These are phyloP conservation scores for Metallyticus violacea DNA, from an alignment of 2,888 invertebrate genomes.

Conservation along the genomic window DNA sequence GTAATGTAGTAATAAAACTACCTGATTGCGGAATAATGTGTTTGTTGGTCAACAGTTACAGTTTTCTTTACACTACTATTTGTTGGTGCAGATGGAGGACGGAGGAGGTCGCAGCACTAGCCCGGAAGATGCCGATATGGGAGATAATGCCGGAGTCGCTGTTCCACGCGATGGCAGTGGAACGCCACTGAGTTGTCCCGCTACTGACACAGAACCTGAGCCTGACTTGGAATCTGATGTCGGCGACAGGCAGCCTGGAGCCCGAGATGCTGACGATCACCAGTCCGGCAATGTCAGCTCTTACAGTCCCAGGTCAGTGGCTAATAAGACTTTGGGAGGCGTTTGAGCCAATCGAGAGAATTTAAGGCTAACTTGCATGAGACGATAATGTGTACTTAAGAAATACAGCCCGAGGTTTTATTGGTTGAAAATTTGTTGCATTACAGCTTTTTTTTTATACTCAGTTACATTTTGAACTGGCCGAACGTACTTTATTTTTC, in stretches of 20 bases:
- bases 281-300: neutral
- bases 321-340: too few species aligned
- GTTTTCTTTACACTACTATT: neutral
- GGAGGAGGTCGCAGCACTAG: slow-evolving; percentile 17
- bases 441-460: too few species aligned
- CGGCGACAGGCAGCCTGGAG: slow-evolving; percentile 17
- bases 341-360: too few species aligned
- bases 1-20: too few species aligned
- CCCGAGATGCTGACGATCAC: neutral
- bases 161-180: slow-evolving; percentile 32
- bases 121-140: slow-evolving; percentile 35
- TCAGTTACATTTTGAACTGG: too few species aligned
- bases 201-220: slow-evolving; percentile 33
- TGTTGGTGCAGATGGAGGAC: neutral
- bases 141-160: slow-evolving; percentile 14
- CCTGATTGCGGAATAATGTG: too few species aligned
- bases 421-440: too few species aligned
- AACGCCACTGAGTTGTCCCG: slow-evolving; percentile 36
- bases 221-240: slow-evolving; percentile 27
- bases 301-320: slow-evolving; percentile 22
- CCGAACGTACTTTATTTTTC: too few species aligned
- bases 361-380: too few species aligned
- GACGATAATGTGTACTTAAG: too few species aligned
- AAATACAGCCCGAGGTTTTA: too few species aligned
- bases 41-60: too few species aligned